phyloP scores from a whole-genome alignment of 2,888 invertebrate genomes.

The Emmelina monodactyla region DNA sequence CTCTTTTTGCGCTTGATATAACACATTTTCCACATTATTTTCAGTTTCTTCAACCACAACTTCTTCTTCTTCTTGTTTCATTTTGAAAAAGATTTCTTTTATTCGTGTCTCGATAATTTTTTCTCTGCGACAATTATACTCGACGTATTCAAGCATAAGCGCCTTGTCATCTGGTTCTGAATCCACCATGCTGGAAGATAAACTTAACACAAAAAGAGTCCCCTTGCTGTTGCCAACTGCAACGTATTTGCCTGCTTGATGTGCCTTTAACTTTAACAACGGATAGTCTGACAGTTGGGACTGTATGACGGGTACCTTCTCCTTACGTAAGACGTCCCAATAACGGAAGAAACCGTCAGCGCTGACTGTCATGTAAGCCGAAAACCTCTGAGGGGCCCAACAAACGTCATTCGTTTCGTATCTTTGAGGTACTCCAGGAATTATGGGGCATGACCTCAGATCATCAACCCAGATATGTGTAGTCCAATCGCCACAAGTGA shows the following conservation, averaged over 20 bases:
- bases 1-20: too few relatives aligned
- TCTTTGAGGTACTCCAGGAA: conserved; percentile 25
- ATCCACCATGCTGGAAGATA: conserved; percentile 69
- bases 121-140: conserved; percentile 83
- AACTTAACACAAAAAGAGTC: conserved; percentile 68
- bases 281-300: conserved; percentile 63
- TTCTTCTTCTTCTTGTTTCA: conserved; percentile 38
- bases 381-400: conserved; percentile 41
- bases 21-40: too few relatives aligned
- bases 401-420: conserved; percentile 28
- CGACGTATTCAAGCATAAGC: conserved; percentile 74
- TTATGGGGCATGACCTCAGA: conserved; percentile 43
- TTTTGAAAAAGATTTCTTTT: conserved; percentile 76
- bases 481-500: conserved; percentile 72
- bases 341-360: conserved; percentile 74
- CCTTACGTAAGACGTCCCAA: conserved; percentile 80
- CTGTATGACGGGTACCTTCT: conserved; percentile 70
- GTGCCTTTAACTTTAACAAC: conserved; percentile 69
- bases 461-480: conserved; percentile 74
- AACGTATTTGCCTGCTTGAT: conserved; percentile 67
- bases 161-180: conserved; percentile 75
- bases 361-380: conserved; percentile 31
- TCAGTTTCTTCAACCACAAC: conserved; percentile 19
- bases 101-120: conserved; percentile 86
- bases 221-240: conserved; percentile 74